Evolutionary conservation across 2,113 vertebrate genomes (phyloP).

Genomic region (Oxyura jamaicensis): DNA sequence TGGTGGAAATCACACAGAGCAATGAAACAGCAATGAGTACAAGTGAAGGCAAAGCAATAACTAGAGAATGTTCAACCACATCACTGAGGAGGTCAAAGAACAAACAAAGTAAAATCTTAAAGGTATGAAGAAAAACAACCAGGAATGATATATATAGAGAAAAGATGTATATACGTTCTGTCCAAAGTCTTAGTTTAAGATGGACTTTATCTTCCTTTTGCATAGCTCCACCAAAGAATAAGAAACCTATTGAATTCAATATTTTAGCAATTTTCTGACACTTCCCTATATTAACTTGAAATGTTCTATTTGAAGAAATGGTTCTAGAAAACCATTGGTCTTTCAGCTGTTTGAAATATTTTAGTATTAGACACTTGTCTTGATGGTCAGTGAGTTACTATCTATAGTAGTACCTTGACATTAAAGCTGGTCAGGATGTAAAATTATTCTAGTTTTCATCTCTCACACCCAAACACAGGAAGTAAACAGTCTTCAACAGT

Average conservation of each 20-base stretch:
- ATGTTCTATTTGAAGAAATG: neutral
- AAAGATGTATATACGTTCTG: neutral
- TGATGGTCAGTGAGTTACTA: neutral
- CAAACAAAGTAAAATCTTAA: slow-evolving; percentile 30
- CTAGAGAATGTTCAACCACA: neutral
- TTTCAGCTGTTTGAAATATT: neutral
- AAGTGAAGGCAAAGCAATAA: slow-evolving; percentile 47
- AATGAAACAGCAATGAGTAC: slow-evolving; percentile 47
- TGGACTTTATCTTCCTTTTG: neutral
- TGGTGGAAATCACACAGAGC: slow-evolving; percentile 10
- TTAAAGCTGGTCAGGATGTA: neutral
- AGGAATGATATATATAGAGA: neutral
- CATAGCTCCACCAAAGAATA: neutral
- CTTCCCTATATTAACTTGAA: neutral
- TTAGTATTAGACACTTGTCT: neutral
- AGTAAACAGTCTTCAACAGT: neutral
- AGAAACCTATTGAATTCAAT: neutral
- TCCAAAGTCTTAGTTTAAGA: neutral
- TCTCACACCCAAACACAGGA: neutral
- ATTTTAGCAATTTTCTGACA: neutral
- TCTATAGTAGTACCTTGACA: neutral
- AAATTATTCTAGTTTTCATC: neutral
- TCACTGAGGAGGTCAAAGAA: slow-evolving; percentile 11
- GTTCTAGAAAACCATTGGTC: neutral
- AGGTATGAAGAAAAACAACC: neutral